These are phyloP conservation scores for Habropoda laboriosa DNA, from an alignment of 1,140 invertebrate species.

Conservation along the genomic window DNA sequence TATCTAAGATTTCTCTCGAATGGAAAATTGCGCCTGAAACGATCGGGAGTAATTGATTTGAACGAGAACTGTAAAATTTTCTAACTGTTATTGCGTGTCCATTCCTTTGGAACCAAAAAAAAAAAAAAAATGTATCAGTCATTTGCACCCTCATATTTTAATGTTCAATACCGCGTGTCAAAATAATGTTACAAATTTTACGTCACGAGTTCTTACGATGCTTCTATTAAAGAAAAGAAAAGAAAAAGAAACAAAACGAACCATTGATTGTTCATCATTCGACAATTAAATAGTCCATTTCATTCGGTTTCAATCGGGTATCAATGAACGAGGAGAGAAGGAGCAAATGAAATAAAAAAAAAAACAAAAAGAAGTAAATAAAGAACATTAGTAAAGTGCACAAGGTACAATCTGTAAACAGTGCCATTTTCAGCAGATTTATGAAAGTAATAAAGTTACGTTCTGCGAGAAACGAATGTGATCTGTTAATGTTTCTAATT, in stretches of 20 bases:
- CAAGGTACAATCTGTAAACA: conserved; percentile 39
- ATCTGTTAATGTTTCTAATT: conserved; percentile 69
- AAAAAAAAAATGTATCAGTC: conserved; percentile 34
- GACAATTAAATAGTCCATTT: neutral
- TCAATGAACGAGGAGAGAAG: neutral
- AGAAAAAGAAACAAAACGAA: neutral
- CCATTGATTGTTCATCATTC: neutral
- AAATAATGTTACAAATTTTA: conserved; percentile 28
- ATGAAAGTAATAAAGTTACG: conserved; percentile 64
- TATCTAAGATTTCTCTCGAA: neutral
- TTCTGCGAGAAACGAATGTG: conserved; percentile 59
- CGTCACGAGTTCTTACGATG: conserved; percentile 5
- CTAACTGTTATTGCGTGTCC: neutral
- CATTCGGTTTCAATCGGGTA: neutral
- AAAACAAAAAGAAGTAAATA: conserved; percentile 16
- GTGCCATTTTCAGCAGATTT: conserved; percentile 59
- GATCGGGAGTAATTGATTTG: neutral
- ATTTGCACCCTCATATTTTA: conserved; percentile 60
- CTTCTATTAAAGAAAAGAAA: neutral
- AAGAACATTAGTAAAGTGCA: conserved; percentile 29
- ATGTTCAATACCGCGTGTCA: conserved; percentile 27
- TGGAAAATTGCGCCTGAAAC: neutral
- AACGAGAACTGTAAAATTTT: neutral
- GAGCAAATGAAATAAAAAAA: neutral
- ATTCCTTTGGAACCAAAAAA: neutral